Conservation (phyloP, 2,888 invertebrate species). For the Apamea sordens region DNA sequence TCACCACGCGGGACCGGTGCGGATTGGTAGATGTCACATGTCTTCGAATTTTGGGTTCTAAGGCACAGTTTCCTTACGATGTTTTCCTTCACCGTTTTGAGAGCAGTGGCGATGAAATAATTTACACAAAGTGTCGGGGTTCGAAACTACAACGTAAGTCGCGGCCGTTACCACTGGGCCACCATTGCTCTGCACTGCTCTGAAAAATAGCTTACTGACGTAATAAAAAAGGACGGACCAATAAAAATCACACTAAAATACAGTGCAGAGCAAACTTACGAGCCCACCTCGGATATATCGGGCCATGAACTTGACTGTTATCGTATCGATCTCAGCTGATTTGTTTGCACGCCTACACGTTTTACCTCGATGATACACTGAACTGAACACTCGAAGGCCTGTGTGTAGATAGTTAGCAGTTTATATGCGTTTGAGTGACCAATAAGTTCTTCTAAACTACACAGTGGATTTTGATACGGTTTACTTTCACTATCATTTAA, state of each 20-base stretch:
- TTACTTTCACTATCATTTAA: neutral
- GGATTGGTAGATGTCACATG: neutral
- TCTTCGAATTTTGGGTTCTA: neutral
- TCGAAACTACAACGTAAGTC: neutral
- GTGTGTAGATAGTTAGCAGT: neutral
- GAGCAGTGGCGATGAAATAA: neutral
- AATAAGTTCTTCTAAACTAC: neutral
- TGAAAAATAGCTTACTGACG: slow-evolving; percentile 12
- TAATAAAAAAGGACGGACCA: slow-evolving; percentile 30
- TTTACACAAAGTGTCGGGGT: no score
- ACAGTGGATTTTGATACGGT: neutral
- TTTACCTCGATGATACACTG: slow-evolving; percentile 18
- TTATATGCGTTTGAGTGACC: slow-evolving; percentile 8
- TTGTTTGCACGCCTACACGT: slow-evolving; percentile 40
- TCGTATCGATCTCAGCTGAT: slow-evolving; percentile 56
- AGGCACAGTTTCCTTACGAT: no score
- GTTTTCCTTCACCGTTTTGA: neutral
- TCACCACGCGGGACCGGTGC: neutral
- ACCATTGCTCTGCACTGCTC: neutral
- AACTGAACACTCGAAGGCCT: neutral
- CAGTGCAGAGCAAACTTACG: slow-evolving; percentile 35
- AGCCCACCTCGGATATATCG: slow-evolving; percentile 29
- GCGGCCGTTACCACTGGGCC: neutral
- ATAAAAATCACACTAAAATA: slow-evolving; percentile 52
- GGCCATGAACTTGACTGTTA: slow-evolving; percentile 59